phyloP scores from a whole-genome alignment of 2,888 invertebrate species.

The Lycocerus yunnanus region DNA sequence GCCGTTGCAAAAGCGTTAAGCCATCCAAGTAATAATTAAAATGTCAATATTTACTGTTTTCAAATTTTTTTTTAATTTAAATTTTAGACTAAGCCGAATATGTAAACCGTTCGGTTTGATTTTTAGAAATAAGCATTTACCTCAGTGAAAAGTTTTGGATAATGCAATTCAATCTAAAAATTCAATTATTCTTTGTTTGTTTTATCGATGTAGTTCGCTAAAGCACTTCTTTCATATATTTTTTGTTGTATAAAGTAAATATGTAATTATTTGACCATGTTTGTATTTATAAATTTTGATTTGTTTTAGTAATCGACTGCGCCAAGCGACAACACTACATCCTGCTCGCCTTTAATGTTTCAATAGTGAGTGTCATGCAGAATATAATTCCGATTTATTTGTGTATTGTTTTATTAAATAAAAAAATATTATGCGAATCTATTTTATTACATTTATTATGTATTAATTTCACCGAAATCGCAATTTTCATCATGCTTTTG shows the following conservation, averaged over 20 bases:
- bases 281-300: neutral
- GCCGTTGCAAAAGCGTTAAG: neutral
- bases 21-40: neutral
- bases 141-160: neutral
- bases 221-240: neutral
- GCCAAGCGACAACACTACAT: neutral
- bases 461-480: neutral
- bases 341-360: neutral
- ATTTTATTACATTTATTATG: too few relatives aligned
- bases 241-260: neutral
- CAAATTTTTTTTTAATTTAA: neutral
- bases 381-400: neutral
- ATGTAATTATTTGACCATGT: neutral
- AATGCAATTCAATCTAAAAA: neutral
- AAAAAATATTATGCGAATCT: neutral
- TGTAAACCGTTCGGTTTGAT: neutral
- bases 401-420: neutral
- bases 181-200: neutral
- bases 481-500: neutral
- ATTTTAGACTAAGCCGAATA: neutral
- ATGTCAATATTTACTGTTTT: neutral
- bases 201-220: neutral
- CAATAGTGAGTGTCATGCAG: neutral
- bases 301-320: neutral
- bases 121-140: neutral